Conservation (phyloP, 2,113 vertebrate species). For the Helogale parvula region DNA sequence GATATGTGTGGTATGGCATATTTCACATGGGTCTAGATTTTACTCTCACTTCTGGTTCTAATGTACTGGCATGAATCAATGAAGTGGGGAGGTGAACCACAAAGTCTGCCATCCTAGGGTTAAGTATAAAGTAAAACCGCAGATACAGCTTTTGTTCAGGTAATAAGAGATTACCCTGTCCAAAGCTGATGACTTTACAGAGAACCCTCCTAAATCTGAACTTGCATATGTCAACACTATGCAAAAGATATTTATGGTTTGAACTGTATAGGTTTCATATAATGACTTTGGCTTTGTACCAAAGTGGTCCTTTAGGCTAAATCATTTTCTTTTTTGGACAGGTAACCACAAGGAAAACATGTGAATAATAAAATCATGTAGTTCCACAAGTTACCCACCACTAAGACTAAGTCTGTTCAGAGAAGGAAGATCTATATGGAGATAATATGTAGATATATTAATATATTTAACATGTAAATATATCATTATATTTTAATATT, state of each 20-base stretch:
- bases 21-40: background rate
- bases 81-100: background rate
- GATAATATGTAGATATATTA: background rate
- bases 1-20: constrained; percentile 94
- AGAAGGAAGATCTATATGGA: background rate
- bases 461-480: background rate
- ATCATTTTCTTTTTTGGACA: background rate
- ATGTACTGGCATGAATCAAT: background rate
- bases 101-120: background rate
- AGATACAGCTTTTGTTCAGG: background rate
- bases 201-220: background rate
- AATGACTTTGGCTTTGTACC: background rate
- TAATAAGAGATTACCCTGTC: background rate
- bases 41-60: background rate
- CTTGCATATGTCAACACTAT: background rate
- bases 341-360: background rate
- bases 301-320: background rate
- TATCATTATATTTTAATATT: background rate
- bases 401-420: background rate
- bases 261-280: background rate
- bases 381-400: background rate
- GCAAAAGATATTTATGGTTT: background rate
- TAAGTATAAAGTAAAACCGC: background rate
- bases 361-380: background rate
- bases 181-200: background rate